Conservation (phyloP, 2,113 vertebrate genomes). For the Lasiurus cinereus region DNA sequence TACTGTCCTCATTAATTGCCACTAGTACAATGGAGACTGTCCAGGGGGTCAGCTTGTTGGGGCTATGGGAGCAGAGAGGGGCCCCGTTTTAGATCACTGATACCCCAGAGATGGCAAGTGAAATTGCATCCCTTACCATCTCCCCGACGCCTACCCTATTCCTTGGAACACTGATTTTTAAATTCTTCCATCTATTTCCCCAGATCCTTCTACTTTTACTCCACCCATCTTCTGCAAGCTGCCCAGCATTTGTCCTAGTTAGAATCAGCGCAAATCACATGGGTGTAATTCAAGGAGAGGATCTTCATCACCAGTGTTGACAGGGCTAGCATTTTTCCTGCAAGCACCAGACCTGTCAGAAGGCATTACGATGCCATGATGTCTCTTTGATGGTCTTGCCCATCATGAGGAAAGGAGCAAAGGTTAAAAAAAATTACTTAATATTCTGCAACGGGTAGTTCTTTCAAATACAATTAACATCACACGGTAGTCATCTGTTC, state of each 20-base stretch:
- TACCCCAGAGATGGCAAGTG: background rate
- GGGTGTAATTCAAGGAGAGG: background rate
- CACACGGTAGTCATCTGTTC: background rate
- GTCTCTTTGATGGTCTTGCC: slow-evolving; percentile 48
- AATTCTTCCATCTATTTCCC: background rate
- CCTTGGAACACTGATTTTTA: background rate
- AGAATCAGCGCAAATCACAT: background rate
- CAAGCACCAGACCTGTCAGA: slow-evolving; percentile 15
- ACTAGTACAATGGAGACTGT: background rate
- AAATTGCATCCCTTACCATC: background rate
- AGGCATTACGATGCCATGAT: background rate
- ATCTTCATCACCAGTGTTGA: background rate
- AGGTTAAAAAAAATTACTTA: slow-evolving; percentile 44
- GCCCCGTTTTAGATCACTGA: background rate
- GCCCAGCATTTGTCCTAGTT: background rate
- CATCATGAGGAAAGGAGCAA: slow-evolving; percentile 20
- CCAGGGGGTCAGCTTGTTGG: background rate
- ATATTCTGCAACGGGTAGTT: slow-evolving; percentile 7
- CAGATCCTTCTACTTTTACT: background rate
- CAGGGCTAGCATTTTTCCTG: slow-evolving; percentile 7
- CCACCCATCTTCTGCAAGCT: background rate
- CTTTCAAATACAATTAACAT: slow-evolving; percentile 65
- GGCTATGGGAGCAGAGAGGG: background rate
- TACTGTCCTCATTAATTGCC: background rate
- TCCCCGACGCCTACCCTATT: background rate